Conservation (phyloP, 2,113 vertebrate genomes). For the Rhabdomys dilectus region DNA sequence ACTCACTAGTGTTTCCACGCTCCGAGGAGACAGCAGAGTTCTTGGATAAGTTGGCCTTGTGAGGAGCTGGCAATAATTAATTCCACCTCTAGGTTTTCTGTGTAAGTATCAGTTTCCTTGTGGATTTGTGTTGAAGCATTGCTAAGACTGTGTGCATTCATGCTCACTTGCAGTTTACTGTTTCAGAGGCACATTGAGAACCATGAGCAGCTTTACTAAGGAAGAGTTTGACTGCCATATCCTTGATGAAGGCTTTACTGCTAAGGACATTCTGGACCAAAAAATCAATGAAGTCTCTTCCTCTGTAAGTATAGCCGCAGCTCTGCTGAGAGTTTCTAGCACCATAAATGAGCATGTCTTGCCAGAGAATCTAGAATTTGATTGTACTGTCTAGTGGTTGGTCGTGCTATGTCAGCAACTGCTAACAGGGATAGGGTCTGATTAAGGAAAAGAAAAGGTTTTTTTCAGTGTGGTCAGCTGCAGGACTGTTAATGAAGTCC, state of each 20-base stretch:
- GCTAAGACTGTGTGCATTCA: not conserved
- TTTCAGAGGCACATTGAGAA: constrained; percentile 73
- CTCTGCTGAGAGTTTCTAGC: not conserved
- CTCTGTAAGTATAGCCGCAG: constrained; percentile 89
- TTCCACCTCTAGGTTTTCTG: constrained; percentile 86
- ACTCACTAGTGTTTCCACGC: constrained; percentile 81
- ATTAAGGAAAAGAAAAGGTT: fast-evolving
- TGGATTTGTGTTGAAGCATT: not conserved
- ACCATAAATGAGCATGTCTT: not conserved
- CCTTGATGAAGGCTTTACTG: constrained; percentile 97
- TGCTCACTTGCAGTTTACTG: constrained; percentile 79
- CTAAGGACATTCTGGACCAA: constrained; percentile 96
- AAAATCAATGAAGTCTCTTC: constrained; percentile 97
- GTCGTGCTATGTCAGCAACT: not conserved
- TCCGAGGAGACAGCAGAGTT: constrained; percentile 87
- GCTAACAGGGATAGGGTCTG: fast-evolving
- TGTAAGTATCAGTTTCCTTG: constrained; percentile 82
- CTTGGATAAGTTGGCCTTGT: constrained; percentile 86
- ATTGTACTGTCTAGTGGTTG: not conserved
- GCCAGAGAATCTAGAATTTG: not conserved
- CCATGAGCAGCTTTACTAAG: constrained; percentile 89
- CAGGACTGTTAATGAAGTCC: no score
- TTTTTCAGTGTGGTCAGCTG: not conserved
- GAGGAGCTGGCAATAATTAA: constrained; percentile 80
- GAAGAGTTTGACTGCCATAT: constrained; percentile 93